A percentile compares a stretch with the other conserved stretches of the same genome.
Conservation (phyloP, 37 sponge, comb jelly and placozoan species). For the Eunapius fragilis region DNA sequence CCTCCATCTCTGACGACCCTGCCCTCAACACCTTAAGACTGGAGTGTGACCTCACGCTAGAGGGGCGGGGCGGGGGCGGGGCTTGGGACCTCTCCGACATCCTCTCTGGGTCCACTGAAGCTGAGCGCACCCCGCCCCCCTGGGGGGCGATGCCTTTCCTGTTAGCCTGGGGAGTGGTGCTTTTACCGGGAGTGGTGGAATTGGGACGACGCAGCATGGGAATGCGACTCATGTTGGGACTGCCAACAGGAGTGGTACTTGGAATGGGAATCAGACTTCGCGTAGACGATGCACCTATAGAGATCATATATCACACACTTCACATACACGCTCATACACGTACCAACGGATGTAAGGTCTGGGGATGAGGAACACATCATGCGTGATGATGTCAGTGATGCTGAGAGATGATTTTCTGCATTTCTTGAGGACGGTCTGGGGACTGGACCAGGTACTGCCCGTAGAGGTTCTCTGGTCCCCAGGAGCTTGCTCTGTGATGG, state of each 20-base stretch:
- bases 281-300: background rate
- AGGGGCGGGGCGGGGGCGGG: background rate
- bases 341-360: constrained; percentile 2
- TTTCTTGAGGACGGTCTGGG: background rate
- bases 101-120: constrained; percentile 52
- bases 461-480: background rate
- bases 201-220: constrained; percentile 7
- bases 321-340: background rate
- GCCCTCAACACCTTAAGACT: constrained; percentile 6
- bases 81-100: constrained; percentile 18
- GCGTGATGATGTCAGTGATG: background rate
- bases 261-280: constrained; percentile 16
- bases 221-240: constrained; percentile 21
- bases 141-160: constrained; percentile 17
- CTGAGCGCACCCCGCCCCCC: constrained; percentile 10
- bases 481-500: background rate
- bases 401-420: background rate
- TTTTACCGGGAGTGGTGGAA: constrained; percentile 48
- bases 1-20: constrained; percentile 22
- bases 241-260: background rate
- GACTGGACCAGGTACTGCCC: background rate
- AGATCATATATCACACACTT: background rate
- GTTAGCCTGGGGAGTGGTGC: background rate
- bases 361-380: constrained; percentile 43
- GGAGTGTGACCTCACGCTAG: background rate